Evolutionary conservation across 2,797 vertebrate genomes (phyloP), one percentile per base, ranked within the genome.

Genomic region (Malurus leucopterus): DNA sequence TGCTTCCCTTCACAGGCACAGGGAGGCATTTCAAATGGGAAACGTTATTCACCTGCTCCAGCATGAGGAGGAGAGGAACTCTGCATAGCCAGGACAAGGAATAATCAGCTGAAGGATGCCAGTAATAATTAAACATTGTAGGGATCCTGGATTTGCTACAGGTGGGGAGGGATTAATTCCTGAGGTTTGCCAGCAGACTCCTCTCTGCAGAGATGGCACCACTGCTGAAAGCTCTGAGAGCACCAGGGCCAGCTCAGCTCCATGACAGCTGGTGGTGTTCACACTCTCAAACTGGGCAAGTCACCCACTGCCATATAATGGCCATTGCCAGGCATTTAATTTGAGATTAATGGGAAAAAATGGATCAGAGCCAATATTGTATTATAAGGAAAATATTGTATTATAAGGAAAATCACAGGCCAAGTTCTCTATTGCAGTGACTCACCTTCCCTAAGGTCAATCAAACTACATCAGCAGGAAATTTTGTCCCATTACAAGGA

Each of bases 391-490:
- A 90, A 90, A 71, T 54, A 63, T 27, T 85, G 6, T 26, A 72
- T 54, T 27, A 77, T 8, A 87, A 54, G 47, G 40, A 65, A 90
- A 90, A 71, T 54, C 59, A 47, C 18, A 61, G 36, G 47, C 50
- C n/a, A 58, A 90, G 55, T 58, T 83, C 55, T 69, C 55, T 49
- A 4, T 6, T 46, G 47, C 75, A 62, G 44, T 74, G 84, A 62
- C 38, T 89, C 65, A 85, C 88, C 82, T 90, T 91, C 49, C 68
- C 55, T 43, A 70, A 87, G 82, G 70, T 94, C 69, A 85, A 32
- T n/a, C 27, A 78, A 67, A 78, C n/a, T 26, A 67, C 30, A 76
- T 30, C 8, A 3, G 67, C 55, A 91, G 53, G 73, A 65, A 91
- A 90, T 78, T 59, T 53, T 80, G 64, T 71, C 70, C 84, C 24